Base-by-base conservation (phyloP, 2,888 invertebrate species). In the Tipula lateralis region DNA sequence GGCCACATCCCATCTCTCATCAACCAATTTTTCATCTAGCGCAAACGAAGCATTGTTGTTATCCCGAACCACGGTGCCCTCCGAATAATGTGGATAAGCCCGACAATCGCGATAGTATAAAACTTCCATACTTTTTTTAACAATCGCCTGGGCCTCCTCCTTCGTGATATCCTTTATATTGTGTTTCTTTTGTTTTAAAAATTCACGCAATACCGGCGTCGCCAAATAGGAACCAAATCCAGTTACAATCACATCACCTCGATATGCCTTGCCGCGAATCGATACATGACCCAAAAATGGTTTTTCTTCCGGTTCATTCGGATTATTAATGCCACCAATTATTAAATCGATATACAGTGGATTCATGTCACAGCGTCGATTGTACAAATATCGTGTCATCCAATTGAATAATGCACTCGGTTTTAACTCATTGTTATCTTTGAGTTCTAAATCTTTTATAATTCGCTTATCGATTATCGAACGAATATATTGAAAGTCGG, bases 331-430 rank as follows among this genome's bases (percentile, higher is more conserved):
- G 4, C 99, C 99, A 87, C 96, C 99, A 30, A 99, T 96, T 86
- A 99, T 92, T 88, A 97, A 95, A 87, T 96, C 97, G 89, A 96
- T 97, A 98, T 98, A 99, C 84, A 99, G 91, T 0, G 99, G 99
- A 89, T 99, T 96, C 91, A 99, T 95, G 89, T 96, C 96, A 87
- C 95, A 95, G 24, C 96, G 93, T 87, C 96, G 94, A 90, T 97
- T 96, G 91, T 99, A 99, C 87, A 99, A 91, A 2, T n/a, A n/a
- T n/a, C n/a, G n/a, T n/a, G 99, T 99, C 86, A 99, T 91, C 98
- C 98, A 99, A 88, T 96, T 96, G 90, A 97, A 95, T 81, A 99
- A 91, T 0, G 98, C 95, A 87, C 94, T 95, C 0, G 99, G 98
- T 88, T 97, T 97, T 88, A 98, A 91, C 84, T 92, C 92, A 85